A percentile compares a stretch with the other conserved stretches of the same genome.
phyloP scores from a whole-genome alignment of 2,797 vertebrate species.

The Mormyrops boulengeri region DNA sequence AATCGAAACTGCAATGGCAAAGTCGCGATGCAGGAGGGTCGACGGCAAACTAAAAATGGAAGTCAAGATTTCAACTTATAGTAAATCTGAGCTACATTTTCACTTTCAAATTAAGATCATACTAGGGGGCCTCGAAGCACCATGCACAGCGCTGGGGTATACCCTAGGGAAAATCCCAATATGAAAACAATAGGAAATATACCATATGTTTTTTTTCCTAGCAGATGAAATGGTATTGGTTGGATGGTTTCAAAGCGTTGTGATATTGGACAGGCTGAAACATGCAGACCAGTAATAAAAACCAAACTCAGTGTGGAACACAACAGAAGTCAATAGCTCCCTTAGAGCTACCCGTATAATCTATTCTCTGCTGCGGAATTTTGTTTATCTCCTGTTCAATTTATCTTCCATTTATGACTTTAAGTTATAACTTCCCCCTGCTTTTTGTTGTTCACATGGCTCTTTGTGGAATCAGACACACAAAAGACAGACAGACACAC shows the following conservation, averaged over 20 bases:
- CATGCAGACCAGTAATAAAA: not conserved
- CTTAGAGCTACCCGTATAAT: not conserved
- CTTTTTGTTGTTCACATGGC: not conserved
- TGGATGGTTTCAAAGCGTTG: not conserved
- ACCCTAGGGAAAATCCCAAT: not conserved
- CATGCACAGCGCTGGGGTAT: not conserved
- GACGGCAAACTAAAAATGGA: not conserved
- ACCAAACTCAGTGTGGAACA: not conserved
- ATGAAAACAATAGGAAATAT: not conserved
- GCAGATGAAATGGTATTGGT: not conserved
- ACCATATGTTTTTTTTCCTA: not conserved
- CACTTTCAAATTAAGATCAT: not conserved
- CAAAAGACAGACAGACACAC: not conserved
- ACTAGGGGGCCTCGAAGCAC: not conserved
- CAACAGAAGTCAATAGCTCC: not conserved
- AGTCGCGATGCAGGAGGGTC: not conserved
- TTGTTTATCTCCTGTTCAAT: not conserved
- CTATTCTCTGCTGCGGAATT: not conserved
- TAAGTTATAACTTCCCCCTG: not conserved
- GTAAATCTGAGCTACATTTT: not conserved
- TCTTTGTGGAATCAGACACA: not conserved
- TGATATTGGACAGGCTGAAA: not conserved
- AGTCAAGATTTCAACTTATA: not conserved
- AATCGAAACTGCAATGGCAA: not conserved
- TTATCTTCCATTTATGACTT: not conserved